Evolutionary conservation across 2,113 vertebrate genomes (phyloP), one percentile per base, ranked within the genome.

Genomic region (Gadus chalcogrammus): DNA sequence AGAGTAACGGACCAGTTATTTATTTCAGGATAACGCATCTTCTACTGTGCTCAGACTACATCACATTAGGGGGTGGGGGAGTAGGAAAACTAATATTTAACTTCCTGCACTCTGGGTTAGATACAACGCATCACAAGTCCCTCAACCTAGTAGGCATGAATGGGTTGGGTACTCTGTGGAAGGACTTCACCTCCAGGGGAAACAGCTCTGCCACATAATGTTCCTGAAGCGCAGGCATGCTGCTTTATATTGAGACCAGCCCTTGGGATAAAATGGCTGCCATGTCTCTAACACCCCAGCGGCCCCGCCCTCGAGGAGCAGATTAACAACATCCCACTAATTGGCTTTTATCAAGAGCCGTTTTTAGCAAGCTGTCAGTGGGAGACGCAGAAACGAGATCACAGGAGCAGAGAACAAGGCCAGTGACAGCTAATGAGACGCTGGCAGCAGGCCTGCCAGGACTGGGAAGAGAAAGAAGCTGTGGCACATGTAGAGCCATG

Each of bases 321-420:
- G 88, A 88, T 92, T 90, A 90, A 24, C 38, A 74, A 73, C 73
- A 75, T 77, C 70, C 38, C 60, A 72, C 28, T 91, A 90, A 91
- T 91, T 91, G 89, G 88, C 87, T 91, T 91, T 87, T 78, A 75
- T 74, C 71, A 31, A 55, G 61, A 48, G 73, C 65, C 55, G 70
- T 77, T 88, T 90, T 84, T 87, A 89, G 87, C 74, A 67, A 27
- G 74, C 71, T 64, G 64, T 70, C 59, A 75, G 72, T 75, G 70
- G 68, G 74, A 69, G 18, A 13, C 5, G 13, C n/a, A 65, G 68
- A 66, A 42, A 72, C 68, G 76, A 12, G 15, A 80, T 80, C 67
- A 65, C 28, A 73, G 72, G 64, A 48, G 15, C 61, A 53, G 61
- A 70, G 61, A 80, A 76, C 31, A 9, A 66, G 31, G 61, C 55